phyloP scores from a whole-genome alignment of 2,797 vertebrate species.

The Gallinago stenura region DNA sequence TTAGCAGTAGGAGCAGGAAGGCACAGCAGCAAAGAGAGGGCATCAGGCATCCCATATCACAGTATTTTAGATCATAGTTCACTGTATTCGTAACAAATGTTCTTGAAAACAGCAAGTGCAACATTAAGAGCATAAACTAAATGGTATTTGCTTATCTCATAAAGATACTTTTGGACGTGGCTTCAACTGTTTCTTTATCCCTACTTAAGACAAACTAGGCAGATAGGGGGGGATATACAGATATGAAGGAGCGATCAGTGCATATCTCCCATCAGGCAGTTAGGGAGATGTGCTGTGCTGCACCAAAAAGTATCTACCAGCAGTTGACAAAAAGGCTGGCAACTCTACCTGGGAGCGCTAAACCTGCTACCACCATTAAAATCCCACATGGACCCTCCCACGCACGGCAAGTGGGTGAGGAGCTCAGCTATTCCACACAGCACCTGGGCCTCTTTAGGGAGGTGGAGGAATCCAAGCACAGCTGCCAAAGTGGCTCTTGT shows the following conservation, averaged over 20 bases:
- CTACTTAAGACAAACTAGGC: neutral
- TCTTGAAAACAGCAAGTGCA: neutral
- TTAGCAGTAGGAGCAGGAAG: neutral
- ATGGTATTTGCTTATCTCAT: neutral
- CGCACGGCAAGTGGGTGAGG: neutral
- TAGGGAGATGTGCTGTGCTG: neutral
- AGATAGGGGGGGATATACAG: fast-evolving
- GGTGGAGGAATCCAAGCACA: fast-evolving
- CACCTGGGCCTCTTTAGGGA: neutral
- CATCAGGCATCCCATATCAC: neutral
- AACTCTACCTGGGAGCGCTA: neutral
- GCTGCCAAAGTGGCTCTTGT: neutral
- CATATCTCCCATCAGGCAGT: neutral
- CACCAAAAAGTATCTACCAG: neutral
- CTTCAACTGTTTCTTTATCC: neutral
- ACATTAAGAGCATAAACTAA: neutral
- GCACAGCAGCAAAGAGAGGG: neutral
- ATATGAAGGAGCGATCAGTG: neutral
- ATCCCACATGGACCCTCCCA: fast-evolving
- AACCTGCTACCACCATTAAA: neutral
- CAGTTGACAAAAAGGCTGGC: neutral
- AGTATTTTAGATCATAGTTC: neutral
- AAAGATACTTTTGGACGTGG: neutral
- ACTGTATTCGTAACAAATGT: neutral
- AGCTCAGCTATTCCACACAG: neutral